Percentiles rank a stretch among this genome's conserved stretches.
Evolutionary conservation across 2,113 vertebrate genomes (phyloP).

Genomic region (Gallinago media): DNA sequence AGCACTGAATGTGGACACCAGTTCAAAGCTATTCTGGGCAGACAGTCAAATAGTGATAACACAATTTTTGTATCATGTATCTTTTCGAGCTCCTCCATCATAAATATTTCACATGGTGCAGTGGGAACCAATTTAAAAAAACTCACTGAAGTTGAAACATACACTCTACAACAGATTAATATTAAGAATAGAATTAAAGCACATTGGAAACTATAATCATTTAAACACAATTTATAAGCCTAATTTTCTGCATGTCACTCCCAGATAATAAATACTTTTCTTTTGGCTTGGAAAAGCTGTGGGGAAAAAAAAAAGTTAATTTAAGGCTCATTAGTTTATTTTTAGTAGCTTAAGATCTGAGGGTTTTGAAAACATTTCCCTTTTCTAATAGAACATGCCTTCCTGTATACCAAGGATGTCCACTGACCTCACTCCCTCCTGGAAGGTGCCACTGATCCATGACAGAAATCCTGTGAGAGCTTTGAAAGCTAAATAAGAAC

Average conservation of each 20-base stretch:
- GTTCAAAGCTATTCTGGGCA: background rate
- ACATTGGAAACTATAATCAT: conserved; percentile 73
- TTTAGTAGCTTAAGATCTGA: conserved; percentile 84
- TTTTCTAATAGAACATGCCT: conserved; percentile 83
- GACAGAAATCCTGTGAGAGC: conserved; percentile 79
- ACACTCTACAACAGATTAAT: conserved; percentile 65
- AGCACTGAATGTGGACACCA: background rate
- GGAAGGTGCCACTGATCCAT: conserved; percentile 84
- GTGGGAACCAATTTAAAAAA: conserved; percentile 28
- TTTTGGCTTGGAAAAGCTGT: conserved; percentile 73
- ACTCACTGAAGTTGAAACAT: conserved; percentile 51
- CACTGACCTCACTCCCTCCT: conserved; percentile 82
- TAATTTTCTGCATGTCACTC: conserved; percentile 82
- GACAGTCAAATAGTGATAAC: background rate
- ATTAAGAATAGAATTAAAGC: conserved; percentile 75
- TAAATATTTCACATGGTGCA: conserved; percentile 31
- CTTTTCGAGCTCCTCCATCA: background rate
- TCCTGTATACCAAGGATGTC: conserved; percentile 84
- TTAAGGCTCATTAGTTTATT: conserved; percentile 87
- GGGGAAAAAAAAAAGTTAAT: conserved; percentile 72
- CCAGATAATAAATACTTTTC: conserved; percentile 84
- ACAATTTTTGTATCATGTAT: background rate
- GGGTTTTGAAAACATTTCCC: conserved; percentile 82
- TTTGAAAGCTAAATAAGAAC: conserved; percentile 80
- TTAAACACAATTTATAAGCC: conserved; percentile 78